Conservation (phyloP, 2,113 vertebrate genomes). For the Xiphophorus maculatus region DNA sequence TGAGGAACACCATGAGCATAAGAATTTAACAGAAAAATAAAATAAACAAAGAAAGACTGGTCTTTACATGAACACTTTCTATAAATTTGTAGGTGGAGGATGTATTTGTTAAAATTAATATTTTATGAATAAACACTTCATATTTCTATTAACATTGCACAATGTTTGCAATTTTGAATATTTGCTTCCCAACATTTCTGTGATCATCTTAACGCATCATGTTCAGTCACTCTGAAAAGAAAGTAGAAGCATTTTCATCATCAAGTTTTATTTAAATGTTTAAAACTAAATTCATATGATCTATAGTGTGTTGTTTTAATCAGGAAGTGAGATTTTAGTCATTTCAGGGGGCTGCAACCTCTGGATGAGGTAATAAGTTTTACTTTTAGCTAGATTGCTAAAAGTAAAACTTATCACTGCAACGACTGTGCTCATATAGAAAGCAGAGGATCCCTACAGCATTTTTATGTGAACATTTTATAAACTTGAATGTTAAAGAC, state of each 20-base stretch:
- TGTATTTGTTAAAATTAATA: neutral
- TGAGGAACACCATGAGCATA: constrained; percentile 16
- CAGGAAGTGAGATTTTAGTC: neutral
- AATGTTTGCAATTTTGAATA: neutral
- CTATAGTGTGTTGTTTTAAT: neutral
- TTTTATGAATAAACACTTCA: neutral
- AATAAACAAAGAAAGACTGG: neutral
- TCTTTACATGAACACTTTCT: neutral
- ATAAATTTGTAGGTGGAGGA: neutral
- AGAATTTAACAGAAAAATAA: neutral
- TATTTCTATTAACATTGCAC: too few relatives aligned
- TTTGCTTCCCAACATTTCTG: neutral
- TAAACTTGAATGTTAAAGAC: too few relatives aligned
- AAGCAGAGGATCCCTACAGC: too few relatives aligned
- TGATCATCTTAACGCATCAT: neutral
- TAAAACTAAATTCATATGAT: neutral
- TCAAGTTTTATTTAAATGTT: neutral
- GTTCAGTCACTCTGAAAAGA: neutral
- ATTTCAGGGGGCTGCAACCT: neutral
- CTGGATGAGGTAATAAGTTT: too few relatives aligned
- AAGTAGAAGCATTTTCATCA: neutral
- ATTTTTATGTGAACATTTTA: too few relatives aligned
- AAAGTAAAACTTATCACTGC: too few relatives aligned
- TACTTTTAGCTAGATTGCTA: too few relatives aligned
- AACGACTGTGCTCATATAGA: too few relatives aligned